phyloP scores from a whole-genome alignment of 1,140 invertebrate genomes.

The Ruditapes philippinarum region DNA sequence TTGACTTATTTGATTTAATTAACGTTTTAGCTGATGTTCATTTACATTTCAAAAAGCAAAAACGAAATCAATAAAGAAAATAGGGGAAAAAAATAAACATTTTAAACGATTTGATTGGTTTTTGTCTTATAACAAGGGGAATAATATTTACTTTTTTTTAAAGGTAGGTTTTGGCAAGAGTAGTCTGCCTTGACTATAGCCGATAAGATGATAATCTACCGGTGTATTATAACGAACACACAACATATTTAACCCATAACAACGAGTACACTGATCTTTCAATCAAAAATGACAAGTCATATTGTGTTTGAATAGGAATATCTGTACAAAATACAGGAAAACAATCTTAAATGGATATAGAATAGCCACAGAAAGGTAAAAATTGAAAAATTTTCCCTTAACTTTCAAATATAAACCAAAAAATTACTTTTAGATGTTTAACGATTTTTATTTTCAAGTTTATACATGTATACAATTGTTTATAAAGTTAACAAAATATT shows the following conservation, averaged over 20 bases:
- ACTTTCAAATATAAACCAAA: too few species aligned
- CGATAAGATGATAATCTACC: neutral
- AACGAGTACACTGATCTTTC: neutral
- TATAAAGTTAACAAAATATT: neutral
- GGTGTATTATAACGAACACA: neutral
- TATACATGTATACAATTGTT: neutral
- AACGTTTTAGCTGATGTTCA: too few species aligned
- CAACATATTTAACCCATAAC: slow-evolving; percentile 15
- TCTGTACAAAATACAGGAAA: too few species aligned
- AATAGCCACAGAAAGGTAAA: neutral
- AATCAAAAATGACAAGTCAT: neutral
- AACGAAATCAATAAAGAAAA: too few species aligned
- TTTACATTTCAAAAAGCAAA: too few species aligned
- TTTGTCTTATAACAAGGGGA: too few species aligned
- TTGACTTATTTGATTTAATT: too few species aligned
- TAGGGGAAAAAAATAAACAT: too few species aligned
- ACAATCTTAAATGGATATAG: neutral
- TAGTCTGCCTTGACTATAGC: neutral
- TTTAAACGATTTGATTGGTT: too few species aligned
- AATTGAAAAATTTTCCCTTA: too few species aligned
- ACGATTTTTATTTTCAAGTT: neutral
- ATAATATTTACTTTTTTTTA: too few species aligned
- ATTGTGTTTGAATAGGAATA: neutral
- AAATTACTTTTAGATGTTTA: neutral
- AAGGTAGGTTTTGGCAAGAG: neutral